phyloP scores from a whole-genome alignment of 2,113 vertebrate species.

The Morphnarchus princeps region DNA sequence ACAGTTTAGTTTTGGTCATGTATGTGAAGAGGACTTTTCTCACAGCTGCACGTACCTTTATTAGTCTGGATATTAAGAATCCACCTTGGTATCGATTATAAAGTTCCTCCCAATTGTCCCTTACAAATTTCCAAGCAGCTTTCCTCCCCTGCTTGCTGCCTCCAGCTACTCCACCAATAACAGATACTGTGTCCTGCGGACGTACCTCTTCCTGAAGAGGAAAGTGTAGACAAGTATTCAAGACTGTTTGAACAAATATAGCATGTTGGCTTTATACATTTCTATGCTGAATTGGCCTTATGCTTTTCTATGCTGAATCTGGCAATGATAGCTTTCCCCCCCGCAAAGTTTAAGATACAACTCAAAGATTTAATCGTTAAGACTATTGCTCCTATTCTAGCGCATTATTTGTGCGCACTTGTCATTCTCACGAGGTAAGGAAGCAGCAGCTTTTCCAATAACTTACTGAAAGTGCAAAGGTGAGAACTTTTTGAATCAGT shows the following conservation, averaged over 20 bases:
- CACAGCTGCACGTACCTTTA: slow-evolving; percentile 82
- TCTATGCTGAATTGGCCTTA: neutral
- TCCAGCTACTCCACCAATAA: slow-evolving; percentile 94
- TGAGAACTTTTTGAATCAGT: slow-evolving; percentile 96
- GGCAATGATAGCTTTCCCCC: rapidly evolving
- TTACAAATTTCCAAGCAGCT: slow-evolving; percentile 96
- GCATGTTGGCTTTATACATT: rapidly evolving
- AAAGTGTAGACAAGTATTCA: neutral
- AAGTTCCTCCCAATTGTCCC: slow-evolving; percentile 97
- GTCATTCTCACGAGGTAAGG: neutral
- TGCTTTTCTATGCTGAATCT: rapidly evolving
- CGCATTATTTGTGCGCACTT: neutral
- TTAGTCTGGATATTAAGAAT: slow-evolving; percentile 96
- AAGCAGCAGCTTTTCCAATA: neutral
- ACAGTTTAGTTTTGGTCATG: neutral
- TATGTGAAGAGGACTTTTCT: neutral
- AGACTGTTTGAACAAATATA: neutral
- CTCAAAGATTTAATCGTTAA: neutral
- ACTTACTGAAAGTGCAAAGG: slow-evolving; percentile 94
- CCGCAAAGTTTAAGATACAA: neutral
- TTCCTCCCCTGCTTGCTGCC: slow-evolving; percentile 95
- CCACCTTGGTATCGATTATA: slow-evolving; percentile 98
- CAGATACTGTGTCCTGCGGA: slow-evolving; percentile 96
- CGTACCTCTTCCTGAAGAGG: slow-evolving; percentile 90
- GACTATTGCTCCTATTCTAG: neutral